Evolutionary conservation across 1,140 invertebrate species (phyloP), one percentile per base, ranked within the genome.

Genomic region (Batillaria attramentaria): DNA sequence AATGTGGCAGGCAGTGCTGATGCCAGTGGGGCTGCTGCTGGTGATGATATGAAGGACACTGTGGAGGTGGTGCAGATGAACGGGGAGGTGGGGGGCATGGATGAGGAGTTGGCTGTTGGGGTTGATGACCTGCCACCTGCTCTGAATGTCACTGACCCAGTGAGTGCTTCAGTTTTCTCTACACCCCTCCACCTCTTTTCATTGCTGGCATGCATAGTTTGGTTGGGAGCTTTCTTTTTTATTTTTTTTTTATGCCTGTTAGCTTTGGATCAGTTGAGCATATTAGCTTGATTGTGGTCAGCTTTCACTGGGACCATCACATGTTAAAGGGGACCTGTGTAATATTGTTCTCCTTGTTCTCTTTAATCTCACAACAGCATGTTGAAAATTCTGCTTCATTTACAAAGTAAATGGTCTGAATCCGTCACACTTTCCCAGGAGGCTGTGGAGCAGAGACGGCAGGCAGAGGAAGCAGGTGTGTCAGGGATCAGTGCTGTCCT

Each of bases 371-470:
- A 16, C n/a, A 16, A n/a, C 16, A 16, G 50, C n/a, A n/a, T 54
- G 50, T 16, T 54, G 35, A 42, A 3, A 43, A 8, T 42, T 33
- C 20, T 33, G 16, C n/a, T 43, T 42, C 39, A n/a, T 72, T 72
- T 8, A 72, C 39, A n/a, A 10, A 37, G 41, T 41, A 42, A 41
- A 33, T 33, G 24, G 20, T 50, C 43, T 62, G 50, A 50, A 46
- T 41, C 18, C n/a, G 69, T 74, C n/a, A n/a, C n/a, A n/a, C 24
- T 77, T 42, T 77, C 68, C 28, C 81, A 86, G 85, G 79, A 78
- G 54, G 79, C 79, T 16, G n/a, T 87, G n/a, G 81, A 84, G 66
- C 77, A 83, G 65, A 85, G 82, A 65, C 72, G 83, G 41, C 68
- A 73, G 66, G 79, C 84, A 57, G 87, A 88, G 70, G 79, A 87